Evolutionary conservation across 1,140 invertebrate species (phyloP), one percentile per base, ranked within the genome.

Genomic region (Brachionus koreanus): DNA sequence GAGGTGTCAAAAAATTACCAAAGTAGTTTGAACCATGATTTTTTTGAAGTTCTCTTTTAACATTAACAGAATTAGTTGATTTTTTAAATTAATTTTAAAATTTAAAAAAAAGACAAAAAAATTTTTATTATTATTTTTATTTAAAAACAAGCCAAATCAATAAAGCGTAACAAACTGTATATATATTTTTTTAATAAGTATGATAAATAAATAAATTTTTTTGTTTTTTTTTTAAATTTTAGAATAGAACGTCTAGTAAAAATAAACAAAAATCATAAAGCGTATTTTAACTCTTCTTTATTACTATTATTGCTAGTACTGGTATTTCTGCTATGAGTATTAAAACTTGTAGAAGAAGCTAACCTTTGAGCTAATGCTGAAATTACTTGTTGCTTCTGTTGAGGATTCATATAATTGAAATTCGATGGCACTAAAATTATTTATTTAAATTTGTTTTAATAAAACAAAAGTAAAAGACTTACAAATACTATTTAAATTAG

Each of bases 171-270:
- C 65, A 69, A 69, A 69, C 65, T 69, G 37, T 16, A 19, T n/a
- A 39, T n/a, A 39, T 25, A 10, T 69, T 69, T 33, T 29, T 37
- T 37, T 16, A 39, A 10, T 39, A 69, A 69, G 65, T 69, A 7
- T 69, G 65, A 69, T 69, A 69, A 69, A 69, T 69, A 69, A 69
- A 69, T 69, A 69, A 69, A 69, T 37, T 69, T 69, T 69, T 69
- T 69, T 69, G 65, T 69, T 69, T 69, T 69, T 69, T 69, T 69
- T 69, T 69, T 69, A 39, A 69, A 69, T 69, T 69, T 69, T 69
- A 37, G 37, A 69, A 69, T 69, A 37, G n/a, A 42, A 37, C 9
- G 37, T 19, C 16, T 19, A 69, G 37, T 43, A 43, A 69, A 37
- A 69, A 39, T 39, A 39, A 16, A 69, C 25, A 37, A 69, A n/a